Evolutionary conservation across 2,888 invertebrate genomes (phyloP), one percentile per base, ranked within the genome.

Genomic region (Escarpia spicata): DNA sequence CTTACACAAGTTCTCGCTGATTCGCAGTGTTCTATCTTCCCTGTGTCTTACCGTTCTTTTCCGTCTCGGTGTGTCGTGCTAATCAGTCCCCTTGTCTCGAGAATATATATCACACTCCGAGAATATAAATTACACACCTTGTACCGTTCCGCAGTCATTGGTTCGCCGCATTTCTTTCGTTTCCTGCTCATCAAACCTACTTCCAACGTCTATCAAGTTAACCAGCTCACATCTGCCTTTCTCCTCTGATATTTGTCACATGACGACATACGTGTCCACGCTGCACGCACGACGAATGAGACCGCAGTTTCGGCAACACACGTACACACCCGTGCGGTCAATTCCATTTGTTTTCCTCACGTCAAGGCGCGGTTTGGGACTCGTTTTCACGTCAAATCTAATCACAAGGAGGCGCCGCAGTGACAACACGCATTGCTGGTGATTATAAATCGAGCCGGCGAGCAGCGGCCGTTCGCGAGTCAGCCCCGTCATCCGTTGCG

Each of bases 161-260:
- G 26, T 19, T 75, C 75, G 75, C 75, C 19, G 75, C 75, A 60
- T 75, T 19, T 75, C 75, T 75, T 75, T 75, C 75, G 75, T 26
- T 75, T 75, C 75, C 26, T 26, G 75, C 26, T 26, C 75, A 75
- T 2, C 26, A 6, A n/a, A 6, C 75, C 19, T n/a, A 75, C 75
- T 75, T 75, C 75, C 75, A 26, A 26, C 75, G 75, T 26, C 75
- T 26, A 75, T 2, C 75, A 75, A 26, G 75, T 75, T n/a, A 75
- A 75, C 75, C 75, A 75, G 75, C 75, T 75, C 26, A 26, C 75
- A 75, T 75, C 75, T n/a, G 26, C 19, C 26, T 6, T 75, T 26
- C 75, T 75, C 75, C 75, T 26, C 75, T 75, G 75, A 75, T n/a
- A 75, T 75, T 75, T 75, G 75, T 75, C 75, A 75, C 75, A 75